phyloP scores from a whole-genome alignment of 2,797 vertebrate species.

The Platyrinchus mystaceus region DNA sequence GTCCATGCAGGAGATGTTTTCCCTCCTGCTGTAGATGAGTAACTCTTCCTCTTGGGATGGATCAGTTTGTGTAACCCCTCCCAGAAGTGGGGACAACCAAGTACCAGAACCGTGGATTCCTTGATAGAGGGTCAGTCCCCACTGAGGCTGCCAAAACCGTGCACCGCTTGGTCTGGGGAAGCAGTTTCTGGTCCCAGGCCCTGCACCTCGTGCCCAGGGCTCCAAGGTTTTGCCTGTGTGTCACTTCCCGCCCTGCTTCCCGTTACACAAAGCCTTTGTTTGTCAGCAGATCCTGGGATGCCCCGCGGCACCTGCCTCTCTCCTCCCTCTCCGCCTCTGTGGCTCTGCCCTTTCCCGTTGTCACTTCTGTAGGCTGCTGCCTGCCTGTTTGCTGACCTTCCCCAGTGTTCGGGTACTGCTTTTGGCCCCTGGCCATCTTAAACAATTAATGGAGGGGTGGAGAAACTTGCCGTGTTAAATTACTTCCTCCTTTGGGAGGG shows the following conservation, averaged over 20 bases:
- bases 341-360: slow-evolving; percentile 54
- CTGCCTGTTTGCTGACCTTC: slow-evolving; percentile 55
- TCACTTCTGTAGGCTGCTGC: slow-evolving; percentile 27
- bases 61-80: not conserved
- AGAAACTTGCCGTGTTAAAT: slow-evolving; percentile 66
- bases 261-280: slow-evolving; percentile 34
- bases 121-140: not conserved
- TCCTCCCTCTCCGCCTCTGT: not conserved
- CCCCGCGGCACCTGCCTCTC: slow-evolving; percentile 46
- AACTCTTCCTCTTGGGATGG: not conserved
- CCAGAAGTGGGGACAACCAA: not conserved
- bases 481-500: slow-evolving; percentile 56
- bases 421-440: slow-evolving; percentile 60
- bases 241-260: not conserved
- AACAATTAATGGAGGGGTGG: slow-evolving; percentile 67
- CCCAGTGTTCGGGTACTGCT: not conserved
- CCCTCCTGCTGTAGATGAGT: not conserved
- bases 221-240: not conserved
- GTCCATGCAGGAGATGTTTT: not conserved
- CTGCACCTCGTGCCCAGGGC: not conserved
- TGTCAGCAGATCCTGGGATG: slow-evolving; percentile 10
- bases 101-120: not conserved
- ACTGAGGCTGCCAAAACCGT: accelerated
- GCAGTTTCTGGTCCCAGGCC: not conserved
- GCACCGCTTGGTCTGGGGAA: not conserved